phyloP scores from a whole-genome alignment of 2,113 vertebrate species.

The Pogona vitticeps region DNA sequence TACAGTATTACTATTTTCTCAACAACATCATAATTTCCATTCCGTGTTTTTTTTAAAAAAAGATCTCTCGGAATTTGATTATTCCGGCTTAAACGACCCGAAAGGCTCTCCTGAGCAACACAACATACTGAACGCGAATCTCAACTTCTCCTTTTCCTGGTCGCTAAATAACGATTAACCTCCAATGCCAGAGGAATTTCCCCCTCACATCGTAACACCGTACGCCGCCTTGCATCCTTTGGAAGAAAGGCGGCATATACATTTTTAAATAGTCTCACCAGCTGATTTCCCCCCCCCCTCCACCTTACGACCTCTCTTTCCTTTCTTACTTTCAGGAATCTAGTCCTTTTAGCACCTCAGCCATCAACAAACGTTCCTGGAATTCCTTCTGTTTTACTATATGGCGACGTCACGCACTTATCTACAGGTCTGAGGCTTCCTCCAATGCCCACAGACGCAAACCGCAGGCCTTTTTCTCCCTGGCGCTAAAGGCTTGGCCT shows the following conservation, averaged over 20 bases:
- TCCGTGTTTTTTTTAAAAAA: not conserved
- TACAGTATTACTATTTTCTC: not conserved
- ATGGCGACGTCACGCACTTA: no score
- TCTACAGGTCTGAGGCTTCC: no score
- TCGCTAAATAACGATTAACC: not conserved
- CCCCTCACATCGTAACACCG: not conserved
- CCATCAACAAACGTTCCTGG: not conserved
- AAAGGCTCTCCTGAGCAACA: not conserved
- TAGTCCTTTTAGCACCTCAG: not conserved
- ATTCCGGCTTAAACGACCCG: not conserved
- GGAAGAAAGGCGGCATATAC: no score
- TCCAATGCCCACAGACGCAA: no score
- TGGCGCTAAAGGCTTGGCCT: no score
- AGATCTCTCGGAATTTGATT: not conserved
- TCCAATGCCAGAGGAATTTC: not conserved
- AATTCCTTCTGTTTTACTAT: not conserved
- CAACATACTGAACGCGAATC: not conserved
- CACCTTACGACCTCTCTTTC: no score
- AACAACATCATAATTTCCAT: not conserved
- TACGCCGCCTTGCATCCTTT: no score
- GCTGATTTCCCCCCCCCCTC: not conserved
- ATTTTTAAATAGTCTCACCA: not conserved
- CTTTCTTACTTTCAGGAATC: no score
- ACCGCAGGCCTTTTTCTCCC: no score
- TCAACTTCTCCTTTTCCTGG: not conserved